phyloP scores from a whole-genome alignment of 2,797 vertebrate species.

The Tiaroga cobitis region DNA sequence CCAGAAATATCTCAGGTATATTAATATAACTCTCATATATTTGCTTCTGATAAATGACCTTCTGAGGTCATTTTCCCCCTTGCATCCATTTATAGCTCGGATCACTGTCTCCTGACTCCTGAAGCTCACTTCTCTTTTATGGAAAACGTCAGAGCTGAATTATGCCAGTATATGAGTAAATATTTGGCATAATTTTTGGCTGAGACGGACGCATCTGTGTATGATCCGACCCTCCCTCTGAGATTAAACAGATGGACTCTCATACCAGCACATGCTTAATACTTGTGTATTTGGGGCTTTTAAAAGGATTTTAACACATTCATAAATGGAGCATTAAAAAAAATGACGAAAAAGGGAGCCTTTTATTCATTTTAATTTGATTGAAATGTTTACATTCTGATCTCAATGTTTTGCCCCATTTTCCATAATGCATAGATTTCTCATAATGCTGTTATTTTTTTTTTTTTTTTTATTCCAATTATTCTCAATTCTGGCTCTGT shows the following conservation, averaged over 20 bases:
- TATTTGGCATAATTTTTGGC: conserved; percentile 28
- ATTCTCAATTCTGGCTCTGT: not conserved
- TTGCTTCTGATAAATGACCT: conserved; percentile 46
- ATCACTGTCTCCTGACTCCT: conserved; percentile 22
- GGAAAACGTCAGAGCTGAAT: not conserved
- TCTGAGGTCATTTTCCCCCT: conserved; percentile 36
- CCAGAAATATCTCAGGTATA: conserved; percentile 51
- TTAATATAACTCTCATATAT: conserved; percentile 52
- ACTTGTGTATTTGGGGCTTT: conserved; percentile 15
- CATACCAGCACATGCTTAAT: conserved; percentile 31
- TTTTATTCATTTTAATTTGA: not conserved
- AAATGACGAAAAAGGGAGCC: not conserved
- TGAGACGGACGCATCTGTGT: conserved; percentile 40
- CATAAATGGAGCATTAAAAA: not conserved
- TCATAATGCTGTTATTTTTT: not conserved
- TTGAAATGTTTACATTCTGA: not conserved
- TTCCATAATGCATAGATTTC: not conserved
- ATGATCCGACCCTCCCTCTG: conserved; percentile 45
- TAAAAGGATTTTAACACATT: conserved; percentile 33
- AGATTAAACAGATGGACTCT: conserved; percentile 53
- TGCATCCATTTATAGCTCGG: conserved; percentile 54
- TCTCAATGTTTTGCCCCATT: not conserved
- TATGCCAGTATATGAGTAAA: conserved; percentile 36
- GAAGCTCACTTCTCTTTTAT: not conserved
- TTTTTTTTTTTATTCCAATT: not conserved